Evolutionary conservation across 35 echinoderm and acorn worm genomes (phyloP).

Genomic region (Amphiura filiformis): DNA sequence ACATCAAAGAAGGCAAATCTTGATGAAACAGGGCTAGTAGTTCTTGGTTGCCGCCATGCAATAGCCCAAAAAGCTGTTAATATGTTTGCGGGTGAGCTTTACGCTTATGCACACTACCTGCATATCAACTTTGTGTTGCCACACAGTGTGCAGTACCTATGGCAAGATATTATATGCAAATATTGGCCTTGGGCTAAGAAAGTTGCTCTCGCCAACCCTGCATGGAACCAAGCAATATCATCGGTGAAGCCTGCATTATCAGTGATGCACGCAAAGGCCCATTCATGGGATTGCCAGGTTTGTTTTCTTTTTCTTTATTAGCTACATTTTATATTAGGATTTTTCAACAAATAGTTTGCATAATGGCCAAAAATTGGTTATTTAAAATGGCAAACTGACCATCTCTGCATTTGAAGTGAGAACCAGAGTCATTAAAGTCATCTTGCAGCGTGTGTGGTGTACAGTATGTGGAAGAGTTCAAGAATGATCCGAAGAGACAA

Average conservation of each 20-base stretch:
- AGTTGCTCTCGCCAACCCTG: neutral
- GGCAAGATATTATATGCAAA: neutral
- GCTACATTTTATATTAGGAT: too few species aligned
- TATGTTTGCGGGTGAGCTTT: neutral
- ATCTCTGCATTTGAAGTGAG: too few species aligned
- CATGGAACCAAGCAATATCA: neutral
- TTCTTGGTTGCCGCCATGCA: neutral
- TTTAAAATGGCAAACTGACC: too few species aligned
- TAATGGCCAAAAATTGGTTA: too few species aligned
- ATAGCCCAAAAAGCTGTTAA: constrained; percentile 16
- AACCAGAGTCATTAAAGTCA: too few species aligned
- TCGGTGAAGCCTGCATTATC: neutral
- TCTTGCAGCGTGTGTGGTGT: too few species aligned
- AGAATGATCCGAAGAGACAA: too few species aligned
- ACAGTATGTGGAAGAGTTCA: too few species aligned
- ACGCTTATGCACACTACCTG: neutral
- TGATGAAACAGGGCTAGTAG: neutral
- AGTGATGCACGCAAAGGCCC: neutral
- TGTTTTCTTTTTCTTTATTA: too few species aligned
- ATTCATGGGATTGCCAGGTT: neutral
- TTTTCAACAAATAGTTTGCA: too few species aligned
- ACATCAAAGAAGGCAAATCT: neutral
- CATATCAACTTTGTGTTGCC: neutral
- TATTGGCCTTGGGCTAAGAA: neutral
- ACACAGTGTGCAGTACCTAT: neutral